Percentiles rank a stretch among this genome's conserved stretches.
These are phyloP conservation scores for Amphipoea oculea DNA, from an alignment of 2,888 invertebrate species.

Conservation along the genomic window DNA sequence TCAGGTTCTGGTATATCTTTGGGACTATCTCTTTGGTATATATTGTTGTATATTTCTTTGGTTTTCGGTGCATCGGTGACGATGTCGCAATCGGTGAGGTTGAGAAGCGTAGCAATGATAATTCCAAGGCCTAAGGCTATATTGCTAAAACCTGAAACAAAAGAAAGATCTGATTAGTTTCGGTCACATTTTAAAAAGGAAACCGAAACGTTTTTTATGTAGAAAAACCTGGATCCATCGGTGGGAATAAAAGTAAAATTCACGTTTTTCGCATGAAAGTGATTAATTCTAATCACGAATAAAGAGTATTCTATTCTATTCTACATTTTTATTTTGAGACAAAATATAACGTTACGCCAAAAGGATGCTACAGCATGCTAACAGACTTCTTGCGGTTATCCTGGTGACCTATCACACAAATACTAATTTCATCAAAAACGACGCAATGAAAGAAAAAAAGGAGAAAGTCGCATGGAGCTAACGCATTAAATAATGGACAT, in stretches of 20 bases:
- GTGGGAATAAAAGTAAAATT: too few species aligned
- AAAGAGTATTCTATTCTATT: too few species aligned
- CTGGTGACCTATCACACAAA: neutral
- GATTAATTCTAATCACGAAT: too few species aligned
- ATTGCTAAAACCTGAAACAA: constrained; percentile 84
- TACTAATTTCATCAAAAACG: neutral
- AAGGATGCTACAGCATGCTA: neutral
- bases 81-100: constrained; percentile 81
- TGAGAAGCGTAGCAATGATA: constrained; percentile 73
- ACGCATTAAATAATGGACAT: neutral
- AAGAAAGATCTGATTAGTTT: constrained; percentile 6
- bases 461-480: neutral
- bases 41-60: constrained; percentile 55
- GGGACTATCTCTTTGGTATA: constrained; percentile 78
- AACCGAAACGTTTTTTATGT: neutral
- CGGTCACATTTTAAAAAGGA: neutral
- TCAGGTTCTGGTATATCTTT: constrained; percentile 83
- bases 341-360: neutral
- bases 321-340: neutral
- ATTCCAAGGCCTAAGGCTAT: constrained; percentile 77
- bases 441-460: neutral
- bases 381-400: neutral
- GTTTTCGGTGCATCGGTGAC: constrained; percentile 73
- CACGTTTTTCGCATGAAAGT: too few species aligned
- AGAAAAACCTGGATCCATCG: too few species aligned